Percentiles rank a stretch among this genome's conserved stretches.
Conservation (phyloP, 1,140 invertebrate genomes). For the Anastrepha obliqua region DNA sequence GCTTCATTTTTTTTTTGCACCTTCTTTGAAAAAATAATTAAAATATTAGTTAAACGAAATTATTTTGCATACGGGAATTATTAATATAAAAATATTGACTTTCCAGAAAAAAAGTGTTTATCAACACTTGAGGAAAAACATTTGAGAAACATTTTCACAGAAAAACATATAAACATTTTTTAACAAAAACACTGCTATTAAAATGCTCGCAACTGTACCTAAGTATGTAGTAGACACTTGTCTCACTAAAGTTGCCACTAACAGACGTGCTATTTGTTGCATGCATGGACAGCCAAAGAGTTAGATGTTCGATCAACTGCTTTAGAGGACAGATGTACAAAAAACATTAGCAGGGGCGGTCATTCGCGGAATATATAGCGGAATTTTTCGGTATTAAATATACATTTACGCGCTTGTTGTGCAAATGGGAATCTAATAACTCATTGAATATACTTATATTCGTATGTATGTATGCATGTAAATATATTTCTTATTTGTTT, state of each 20-base stretch:
- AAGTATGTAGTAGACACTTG: no score
- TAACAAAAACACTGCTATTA: no score
- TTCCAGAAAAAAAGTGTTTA: no score
- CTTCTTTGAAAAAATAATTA: no score
- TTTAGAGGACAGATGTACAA: neutral
- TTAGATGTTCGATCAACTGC: slow-evolving; percentile 5
- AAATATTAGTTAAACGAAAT: no score
- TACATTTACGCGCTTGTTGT: neutral
- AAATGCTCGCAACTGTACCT: no score
- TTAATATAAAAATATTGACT: no score
- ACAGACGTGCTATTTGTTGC: neutral
- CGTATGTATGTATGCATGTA: neutral
- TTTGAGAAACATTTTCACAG: no score
- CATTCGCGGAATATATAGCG: slow-evolving; percentile 5
- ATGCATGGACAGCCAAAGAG: neutral
- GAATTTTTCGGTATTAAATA: slow-evolving; percentile 5
- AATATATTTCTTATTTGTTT: slow-evolving; percentile 24
- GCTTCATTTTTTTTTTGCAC: no score
- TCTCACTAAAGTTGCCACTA: neutral
- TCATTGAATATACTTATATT: neutral
- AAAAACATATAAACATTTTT: no score
- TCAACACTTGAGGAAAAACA: no score
- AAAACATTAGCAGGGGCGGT: neutral
- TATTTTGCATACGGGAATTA: no score
- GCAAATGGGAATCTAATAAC: neutral